Conservation (phyloP, 2,113 vertebrate genomes). For the Mus spicilegus region DNA sequence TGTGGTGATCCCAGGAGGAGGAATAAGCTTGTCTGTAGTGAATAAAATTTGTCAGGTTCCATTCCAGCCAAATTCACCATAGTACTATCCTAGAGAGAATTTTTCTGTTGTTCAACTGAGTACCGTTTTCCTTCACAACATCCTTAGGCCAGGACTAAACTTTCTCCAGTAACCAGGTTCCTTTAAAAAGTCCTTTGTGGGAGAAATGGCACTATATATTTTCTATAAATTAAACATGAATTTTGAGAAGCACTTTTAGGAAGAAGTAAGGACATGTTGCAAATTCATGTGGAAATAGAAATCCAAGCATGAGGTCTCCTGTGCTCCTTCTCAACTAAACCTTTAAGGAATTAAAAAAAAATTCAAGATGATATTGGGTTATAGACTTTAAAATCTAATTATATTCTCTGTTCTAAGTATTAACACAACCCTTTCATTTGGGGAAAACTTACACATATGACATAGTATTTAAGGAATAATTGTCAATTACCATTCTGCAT, state of each 20-base stretch:
- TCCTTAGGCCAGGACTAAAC: background rate
- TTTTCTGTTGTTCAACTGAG: constrained; percentile 28
- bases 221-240: constrained; percentile 16
- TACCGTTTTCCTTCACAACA: background rate
- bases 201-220: background rate
- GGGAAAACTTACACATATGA: background rate
- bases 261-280: background rate
- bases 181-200: constrained; percentile 46
- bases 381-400: background rate
- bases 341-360: background rate
- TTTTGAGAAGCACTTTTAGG: background rate
- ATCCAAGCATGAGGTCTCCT: background rate
- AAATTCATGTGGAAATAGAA: background rate
- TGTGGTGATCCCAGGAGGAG: constrained; percentile 60
- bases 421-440: background rate
- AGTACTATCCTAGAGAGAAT: constrained; percentile 15
- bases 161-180: constrained; percentile 44
- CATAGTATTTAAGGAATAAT: background rate
- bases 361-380: background rate
- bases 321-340: background rate
- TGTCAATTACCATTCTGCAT: background rate
- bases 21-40: constrained; percentile 35
- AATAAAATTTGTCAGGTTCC: constrained; percentile 12
- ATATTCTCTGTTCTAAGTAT: background rate
- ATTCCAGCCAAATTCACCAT: constrained; percentile 20